phyloP scores from a whole-genome alignment of 2,113 vertebrate genomes.

The Pelodiscus sinensis region DNA sequence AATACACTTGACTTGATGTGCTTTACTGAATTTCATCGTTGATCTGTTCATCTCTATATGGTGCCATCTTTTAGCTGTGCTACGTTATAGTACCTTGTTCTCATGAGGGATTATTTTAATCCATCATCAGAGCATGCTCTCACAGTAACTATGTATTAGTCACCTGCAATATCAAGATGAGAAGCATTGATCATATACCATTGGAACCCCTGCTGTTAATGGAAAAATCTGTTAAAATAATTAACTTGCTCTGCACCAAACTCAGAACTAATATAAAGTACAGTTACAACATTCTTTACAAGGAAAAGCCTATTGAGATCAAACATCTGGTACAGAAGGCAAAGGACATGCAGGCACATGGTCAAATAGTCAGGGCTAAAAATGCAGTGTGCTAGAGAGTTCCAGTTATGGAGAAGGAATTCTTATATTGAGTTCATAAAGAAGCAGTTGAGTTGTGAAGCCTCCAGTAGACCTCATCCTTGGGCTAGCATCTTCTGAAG shows the following conservation, averaged over 20 bases:
- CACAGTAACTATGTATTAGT: slow-evolving; percentile 64
- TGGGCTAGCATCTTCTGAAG: too few relatives aligned
- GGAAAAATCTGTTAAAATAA: slow-evolving; percentile 53
- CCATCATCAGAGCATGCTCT: slow-evolving; percentile 61
- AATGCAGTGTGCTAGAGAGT: accelerated
- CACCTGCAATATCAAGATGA: slow-evolving; percentile 57
- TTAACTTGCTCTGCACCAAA: slow-evolving; percentile 45
- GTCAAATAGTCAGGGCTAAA: too few relatives aligned
- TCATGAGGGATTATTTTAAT: slow-evolving; percentile 76
- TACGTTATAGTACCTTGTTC: slow-evolving; percentile 72
- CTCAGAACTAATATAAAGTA: slow-evolving; percentile 7
- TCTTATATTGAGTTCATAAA: neutral
- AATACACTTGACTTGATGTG: slow-evolving; percentile 51
- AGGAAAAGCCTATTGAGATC: neutral
- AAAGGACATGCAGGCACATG: neutral
- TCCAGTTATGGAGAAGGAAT: neutral
- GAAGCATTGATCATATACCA: slow-evolving; percentile 55
- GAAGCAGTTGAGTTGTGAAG: neutral
- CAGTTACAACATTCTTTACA: neutral
- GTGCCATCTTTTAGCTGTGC: slow-evolving; percentile 68
- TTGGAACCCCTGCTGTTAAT: slow-evolving; percentile 39
- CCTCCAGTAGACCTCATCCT: neutral
- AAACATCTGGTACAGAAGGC: neutral
- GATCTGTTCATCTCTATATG: slow-evolving; percentile 66
- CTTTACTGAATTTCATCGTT: slow-evolving; percentile 68